Conservation (phyloP, 1,140 invertebrate genomes). For the Conus ventricosus region DNA sequence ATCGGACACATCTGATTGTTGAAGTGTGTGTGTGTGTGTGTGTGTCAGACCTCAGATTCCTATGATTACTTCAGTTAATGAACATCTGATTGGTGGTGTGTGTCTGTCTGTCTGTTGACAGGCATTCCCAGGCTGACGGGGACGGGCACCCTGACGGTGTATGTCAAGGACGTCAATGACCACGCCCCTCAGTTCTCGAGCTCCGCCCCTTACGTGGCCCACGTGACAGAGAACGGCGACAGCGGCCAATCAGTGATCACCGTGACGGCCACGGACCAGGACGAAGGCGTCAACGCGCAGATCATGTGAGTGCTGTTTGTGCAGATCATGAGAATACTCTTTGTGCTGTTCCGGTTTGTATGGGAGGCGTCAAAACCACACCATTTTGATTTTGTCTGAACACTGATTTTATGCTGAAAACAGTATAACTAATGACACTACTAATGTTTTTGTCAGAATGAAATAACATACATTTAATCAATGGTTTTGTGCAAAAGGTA, state of each 20-base stretch:
- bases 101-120: slow-evolving; percentile 75
- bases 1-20: too few species aligned
- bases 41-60: neutral
- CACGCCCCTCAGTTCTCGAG: slow-evolving; percentile 88
- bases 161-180: slow-evolving; percentile 87
- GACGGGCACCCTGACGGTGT: slow-evolving; percentile 83
- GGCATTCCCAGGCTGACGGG: slow-evolving; percentile 86
- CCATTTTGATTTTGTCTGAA: neutral
- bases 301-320: slow-evolving; percentile 79
- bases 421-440: too few species aligned
- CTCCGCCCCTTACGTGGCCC: slow-evolving; percentile 89
- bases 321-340: too few species aligned
- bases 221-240: slow-evolving; percentile 89
- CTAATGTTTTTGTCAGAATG: too few species aligned
- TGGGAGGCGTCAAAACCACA: too few species aligned
- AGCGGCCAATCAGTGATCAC: slow-evolving; percentile 87
- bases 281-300: slow-evolving; percentile 90
- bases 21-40: neutral
- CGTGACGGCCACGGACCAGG: slow-evolving; percentile 93
- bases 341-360: too few species aligned
- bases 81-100: neutral
- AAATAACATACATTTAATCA: too few species aligned
- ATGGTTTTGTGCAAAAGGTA: too few species aligned
- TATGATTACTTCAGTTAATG: neutral
- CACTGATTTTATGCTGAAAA: too few species aligned